Percentiles rank a stretch among this genome's conserved stretches.
These are phyloP conservation scores for Drosophila punjabiensis DNA, from an alignment of 1,140 invertebrate genomes.

Conservation along the genomic window DNA sequence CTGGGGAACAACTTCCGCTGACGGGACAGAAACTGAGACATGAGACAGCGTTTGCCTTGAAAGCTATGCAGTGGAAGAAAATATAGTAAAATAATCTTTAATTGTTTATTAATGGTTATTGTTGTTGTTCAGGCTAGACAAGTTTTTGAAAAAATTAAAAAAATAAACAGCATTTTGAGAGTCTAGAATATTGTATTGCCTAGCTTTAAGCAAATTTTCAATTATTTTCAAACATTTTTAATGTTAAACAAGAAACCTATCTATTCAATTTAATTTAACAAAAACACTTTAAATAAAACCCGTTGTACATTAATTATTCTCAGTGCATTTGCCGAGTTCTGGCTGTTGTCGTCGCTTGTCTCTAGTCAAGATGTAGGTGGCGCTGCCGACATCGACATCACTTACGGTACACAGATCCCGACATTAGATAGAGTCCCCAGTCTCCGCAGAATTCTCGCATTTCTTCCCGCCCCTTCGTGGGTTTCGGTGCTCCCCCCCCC, in stretches of 20 bases:
- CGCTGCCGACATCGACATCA: constrained; percentile 77
- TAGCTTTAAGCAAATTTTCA: not conserved
- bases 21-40: constrained; percentile 9
- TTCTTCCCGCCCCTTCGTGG: constrained; percentile 21
- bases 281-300: not conserved
- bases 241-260: no score
- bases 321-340: constrained; percentile 26
- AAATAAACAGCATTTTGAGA: no score
- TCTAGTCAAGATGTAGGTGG: constrained; percentile 70
- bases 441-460: constrained; percentile 29
- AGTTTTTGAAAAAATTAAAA: no score
- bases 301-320: not conserved
- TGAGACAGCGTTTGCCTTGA: constrained; percentile 7
- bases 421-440: constrained; percentile 64
- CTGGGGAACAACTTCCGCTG: constrained; percentile 37
- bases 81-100: no score
- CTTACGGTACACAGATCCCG: constrained; percentile 73
- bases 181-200: no score
- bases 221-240: not conserved
- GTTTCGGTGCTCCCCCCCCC: not conserved
- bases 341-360: constrained; percentile 31
- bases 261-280: no score
- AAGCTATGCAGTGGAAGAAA: not conserved
- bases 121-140: no score
- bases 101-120: no score